These are phyloP conservation scores for Galaxias olidus DNA, from an alignment of 2,797 vertebrate species.

Conservation along the genomic window DNA sequence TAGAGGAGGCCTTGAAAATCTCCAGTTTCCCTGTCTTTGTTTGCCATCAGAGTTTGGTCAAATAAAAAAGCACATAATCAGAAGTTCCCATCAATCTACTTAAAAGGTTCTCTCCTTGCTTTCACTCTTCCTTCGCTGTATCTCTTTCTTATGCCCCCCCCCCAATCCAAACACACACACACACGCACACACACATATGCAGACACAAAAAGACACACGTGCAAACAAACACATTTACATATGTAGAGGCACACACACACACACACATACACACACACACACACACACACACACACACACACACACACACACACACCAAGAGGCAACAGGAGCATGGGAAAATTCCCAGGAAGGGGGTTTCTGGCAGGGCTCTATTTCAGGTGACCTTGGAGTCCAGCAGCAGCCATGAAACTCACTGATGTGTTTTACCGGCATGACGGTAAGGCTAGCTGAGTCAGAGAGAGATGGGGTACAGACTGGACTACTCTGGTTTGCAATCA, in stretches of 20 bases:
- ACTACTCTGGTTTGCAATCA: background rate
- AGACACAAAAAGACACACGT: background rate
- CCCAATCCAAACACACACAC: too few species aligned
- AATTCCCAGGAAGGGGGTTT: background rate
- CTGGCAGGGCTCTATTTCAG: slow-evolving; percentile 10
- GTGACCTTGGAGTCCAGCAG: slow-evolving; percentile 5
- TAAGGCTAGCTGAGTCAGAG: too few species aligned
- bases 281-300: background rate
- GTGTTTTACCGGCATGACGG: background rate
- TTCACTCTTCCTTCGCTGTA: background rate
- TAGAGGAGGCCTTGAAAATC: slow-evolving; percentile 16
- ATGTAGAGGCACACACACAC: background rate
- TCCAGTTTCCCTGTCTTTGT: slow-evolving; percentile 10
- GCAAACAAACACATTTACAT: background rate
- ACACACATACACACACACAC: background rate
- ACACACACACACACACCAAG: background rate
- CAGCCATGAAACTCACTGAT: background rate
- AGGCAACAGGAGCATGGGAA: slow-evolving; percentile 19
- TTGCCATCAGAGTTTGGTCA: slow-evolving; percentile 7
- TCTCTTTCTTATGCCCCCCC: background rate
- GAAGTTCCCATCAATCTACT: too few species aligned
- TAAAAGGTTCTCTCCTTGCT: too few species aligned
- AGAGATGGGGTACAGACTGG: background rate
- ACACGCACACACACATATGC: too few species aligned
- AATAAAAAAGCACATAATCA: background rate